Evolutionary conservation across 1,140 invertebrate species (phyloP), one percentile per base, ranked within the genome.

Genomic region (Trichonephila clavata): DNA sequence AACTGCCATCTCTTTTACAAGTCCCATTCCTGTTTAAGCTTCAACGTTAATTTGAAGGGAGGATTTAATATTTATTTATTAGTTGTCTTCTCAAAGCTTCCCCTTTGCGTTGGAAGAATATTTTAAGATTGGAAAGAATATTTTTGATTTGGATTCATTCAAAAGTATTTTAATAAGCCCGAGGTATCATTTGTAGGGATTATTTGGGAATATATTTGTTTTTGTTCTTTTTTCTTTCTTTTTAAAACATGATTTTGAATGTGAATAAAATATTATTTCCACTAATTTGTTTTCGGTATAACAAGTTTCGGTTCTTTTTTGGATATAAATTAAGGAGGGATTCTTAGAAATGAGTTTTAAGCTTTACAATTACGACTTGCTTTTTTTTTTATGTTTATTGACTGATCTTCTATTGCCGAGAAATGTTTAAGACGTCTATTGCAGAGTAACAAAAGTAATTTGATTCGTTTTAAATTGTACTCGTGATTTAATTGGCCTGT

Each of bases 1-100:
- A 57, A 50, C 43, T 83, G 50, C 43, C n/a, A 57, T 5, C 77
- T 83, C 57, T 59, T 84, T 84, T 59, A 57, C 43, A 84, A 57
- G 21, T 57, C 57, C 81, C 43, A 57, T 84, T 59, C 43, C 57
- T 27, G 24, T n/a, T 50, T 32, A 86, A 86, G 27, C 61, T 59
- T 60, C 84, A 60, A 60, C 59, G 84, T 61, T 88, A 88, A 88
- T 88, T 88, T 88, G 39, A 20, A 61, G 68, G 39, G n/a, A 68
- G 86, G 63, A 57, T 68, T 88, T 88, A 88, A 88, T 65, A 88
- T 68, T 68, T 88, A 68, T 88, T 88, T 63, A 88, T 88, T 88
- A 88, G 20, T 32, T 88, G 86, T 88, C 86, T 68, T 88, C 61
- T 43, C 39, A 21, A 50, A 39, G 18, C 71, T 39, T 14, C 27